Conservation (phyloP, 2,113 vertebrate genomes). For the Myocastor coypus region DNA sequence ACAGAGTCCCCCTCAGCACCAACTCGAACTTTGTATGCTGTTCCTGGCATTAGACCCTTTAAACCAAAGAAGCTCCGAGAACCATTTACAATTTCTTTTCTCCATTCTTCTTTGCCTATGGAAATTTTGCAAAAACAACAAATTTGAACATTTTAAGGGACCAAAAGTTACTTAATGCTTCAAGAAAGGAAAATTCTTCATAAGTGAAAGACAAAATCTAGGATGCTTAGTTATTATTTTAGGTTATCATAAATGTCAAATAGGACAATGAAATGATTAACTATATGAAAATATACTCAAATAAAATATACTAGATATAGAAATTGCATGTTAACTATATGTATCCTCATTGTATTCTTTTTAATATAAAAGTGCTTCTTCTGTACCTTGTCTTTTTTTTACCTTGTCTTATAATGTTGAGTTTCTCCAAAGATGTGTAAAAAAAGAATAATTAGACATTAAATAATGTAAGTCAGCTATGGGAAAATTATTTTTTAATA, state of each 20-base stretch:
- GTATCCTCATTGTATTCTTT: conserved; percentile 3
- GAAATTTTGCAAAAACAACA: conserved; percentile 90
- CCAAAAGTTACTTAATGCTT: conserved; percentile 71
- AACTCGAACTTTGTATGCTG: conserved; percentile 95
- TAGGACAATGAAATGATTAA: conserved; percentile 41
- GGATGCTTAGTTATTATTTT: conserved; percentile 52
- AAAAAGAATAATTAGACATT: conserved; percentile 43
- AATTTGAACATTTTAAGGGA: conserved; percentile 84
- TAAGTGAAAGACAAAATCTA: conserved; percentile 71
- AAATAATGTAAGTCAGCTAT: neutral
- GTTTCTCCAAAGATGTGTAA: conserved; percentile 27
- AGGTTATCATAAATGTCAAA: conserved; percentile 60
- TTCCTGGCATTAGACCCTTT: conserved; percentile 95
- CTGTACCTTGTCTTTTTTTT: neutral
- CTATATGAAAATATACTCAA: conserved; percentile 19
- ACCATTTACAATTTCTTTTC: conserved; percentile 95
- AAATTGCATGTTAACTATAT: neutral
- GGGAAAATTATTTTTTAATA: conserved; percentile 40
- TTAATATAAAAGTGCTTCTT: conserved; percentile 24
- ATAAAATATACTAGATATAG: conserved; percentile 17
- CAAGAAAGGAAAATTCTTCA: conserved; percentile 79
- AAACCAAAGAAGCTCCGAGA: conserved; percentile 94
- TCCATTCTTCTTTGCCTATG: conserved; percentile 95
- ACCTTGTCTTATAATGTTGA: neutral
- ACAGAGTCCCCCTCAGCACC: conserved; percentile 92